These are phyloP conservation scores for Octopus sinensis DNA, from an alignment of 1,140 invertebrate species.

Conservation along the genomic window DNA sequence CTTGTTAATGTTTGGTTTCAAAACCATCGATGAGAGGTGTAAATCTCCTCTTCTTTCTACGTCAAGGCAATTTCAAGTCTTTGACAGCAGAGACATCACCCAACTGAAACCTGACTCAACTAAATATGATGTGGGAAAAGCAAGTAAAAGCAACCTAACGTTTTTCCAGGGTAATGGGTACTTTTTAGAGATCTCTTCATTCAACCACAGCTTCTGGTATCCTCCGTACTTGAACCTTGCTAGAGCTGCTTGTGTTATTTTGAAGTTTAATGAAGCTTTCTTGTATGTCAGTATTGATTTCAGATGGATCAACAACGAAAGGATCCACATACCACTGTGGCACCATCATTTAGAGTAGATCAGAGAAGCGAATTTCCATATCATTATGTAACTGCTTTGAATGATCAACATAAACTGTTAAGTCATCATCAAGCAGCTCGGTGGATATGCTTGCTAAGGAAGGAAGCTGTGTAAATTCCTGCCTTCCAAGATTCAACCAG, in stretches of 20 bases:
- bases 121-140: neutral
- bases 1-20: too few species aligned
- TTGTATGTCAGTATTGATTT: neutral
- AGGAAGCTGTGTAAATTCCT: neutral
- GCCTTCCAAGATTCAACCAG: neutral
- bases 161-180: neutral
- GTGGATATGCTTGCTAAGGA: neutral
- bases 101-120: neutral
- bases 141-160: neutral
- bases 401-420: neutral
- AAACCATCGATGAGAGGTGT: too few species aligned
- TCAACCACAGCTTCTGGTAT: neutral
- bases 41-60: too few species aligned
- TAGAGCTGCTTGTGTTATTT: constrained; percentile 9
- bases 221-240: neutral
- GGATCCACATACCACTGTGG: neutral
- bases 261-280: constrained; percentile 4
- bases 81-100: neutral
- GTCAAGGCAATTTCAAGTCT: neutral
- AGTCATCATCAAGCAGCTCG: neutral
- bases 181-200: neutral
- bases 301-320: neutral
- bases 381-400: neutral
- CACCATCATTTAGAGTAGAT: neutral
- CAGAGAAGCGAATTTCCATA: neutral